Evolutionary conservation across 2,888 invertebrate genomes (phyloP).

Genomic region (Lissocephala sabroskyi): DNA sequence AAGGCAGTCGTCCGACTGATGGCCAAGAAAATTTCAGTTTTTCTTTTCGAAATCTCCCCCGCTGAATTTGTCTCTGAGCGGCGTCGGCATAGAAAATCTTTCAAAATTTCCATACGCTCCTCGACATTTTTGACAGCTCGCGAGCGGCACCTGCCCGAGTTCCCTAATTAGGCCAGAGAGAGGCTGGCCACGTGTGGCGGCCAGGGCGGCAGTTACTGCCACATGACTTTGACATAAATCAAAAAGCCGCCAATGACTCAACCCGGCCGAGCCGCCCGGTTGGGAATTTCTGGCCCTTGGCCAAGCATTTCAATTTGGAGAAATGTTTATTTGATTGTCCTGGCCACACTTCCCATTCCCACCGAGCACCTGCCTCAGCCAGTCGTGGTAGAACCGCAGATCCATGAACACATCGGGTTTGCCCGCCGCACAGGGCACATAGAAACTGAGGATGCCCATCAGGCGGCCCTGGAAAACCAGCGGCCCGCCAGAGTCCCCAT

Average conservation of each 20-base stretch:
- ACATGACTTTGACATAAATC: conserved; percentile 31
- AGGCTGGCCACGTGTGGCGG: conserved; percentile 36
- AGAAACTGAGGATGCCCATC: conserved; percentile 66
- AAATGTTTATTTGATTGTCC: conserved; percentile 1
- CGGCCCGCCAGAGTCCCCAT: conserved; percentile 69
- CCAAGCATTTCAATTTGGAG: conserved; percentile 18
- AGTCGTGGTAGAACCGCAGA: conserved; percentile 66
- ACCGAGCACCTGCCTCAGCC: conserved; percentile 54
- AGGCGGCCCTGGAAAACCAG: conserved; percentile 55
- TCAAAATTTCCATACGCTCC: conserved; percentile 47
- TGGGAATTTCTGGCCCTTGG: conserved; percentile 19
- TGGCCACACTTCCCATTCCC: conserved; percentile 29
- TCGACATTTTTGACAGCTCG: conserved; percentile 26
- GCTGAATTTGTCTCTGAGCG: conserved; percentile 40
- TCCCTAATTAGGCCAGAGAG: conserved; percentile 38
- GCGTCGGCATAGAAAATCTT: conserved; percentile 24
- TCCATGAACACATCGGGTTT: conserved; percentile 68
- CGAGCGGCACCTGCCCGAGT: conserved; percentile 18
- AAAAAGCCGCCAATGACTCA: conserved; percentile 16
- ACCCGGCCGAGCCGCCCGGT: background rate
- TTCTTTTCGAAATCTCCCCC: conserved; percentile 38
- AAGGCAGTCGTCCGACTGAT: conserved; percentile 62
- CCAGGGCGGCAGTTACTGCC: background rate
- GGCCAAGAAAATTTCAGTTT: conserved; percentile 30
- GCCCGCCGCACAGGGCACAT: conserved; percentile 68